phyloP scores from a whole-genome alignment of 2,797 vertebrate genomes.

The Sardinella longiceps region DNA sequence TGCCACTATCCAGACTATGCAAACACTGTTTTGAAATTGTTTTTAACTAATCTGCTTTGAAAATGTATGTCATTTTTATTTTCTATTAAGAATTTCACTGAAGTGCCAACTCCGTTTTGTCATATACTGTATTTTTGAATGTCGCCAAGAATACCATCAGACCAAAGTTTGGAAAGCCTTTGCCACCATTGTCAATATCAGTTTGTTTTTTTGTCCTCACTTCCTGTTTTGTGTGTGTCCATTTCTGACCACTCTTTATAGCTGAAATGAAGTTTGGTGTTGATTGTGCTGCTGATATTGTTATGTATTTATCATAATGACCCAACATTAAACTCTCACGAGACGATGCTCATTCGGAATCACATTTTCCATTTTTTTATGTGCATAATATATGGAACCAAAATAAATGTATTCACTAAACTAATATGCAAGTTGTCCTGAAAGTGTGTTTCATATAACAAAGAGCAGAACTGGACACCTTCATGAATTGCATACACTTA shows the following conservation, averaged over 20 bases:
- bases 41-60: not conserved
- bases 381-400: not conserved
- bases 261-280: slow-evolving; percentile 4
- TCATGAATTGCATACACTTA: no score
- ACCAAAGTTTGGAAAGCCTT: slow-evolving; percentile 17
- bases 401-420: not conserved
- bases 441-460: not conserved
- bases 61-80: not conserved
- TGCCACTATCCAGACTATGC: not conserved
- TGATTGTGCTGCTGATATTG: not conserved
- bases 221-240: not conserved
- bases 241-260: no score
- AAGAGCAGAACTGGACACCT: not conserved
- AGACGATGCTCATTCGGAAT: not conserved
- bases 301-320: slow-evolving; percentile 24
- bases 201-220: not conserved
- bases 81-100: not conserved
- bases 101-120: not conserved
- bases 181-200: not conserved
- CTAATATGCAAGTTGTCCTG: not conserved
- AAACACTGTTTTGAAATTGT: not conserved
- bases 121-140: not conserved
- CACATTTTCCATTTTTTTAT: not conserved
- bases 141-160: not conserved
- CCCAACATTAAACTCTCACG: not conserved